These are phyloP conservation scores for Poeciliopsis gracilis DNA, from an alignment of 2,797 vertebrate species.

Conservation along the genomic window DNA sequence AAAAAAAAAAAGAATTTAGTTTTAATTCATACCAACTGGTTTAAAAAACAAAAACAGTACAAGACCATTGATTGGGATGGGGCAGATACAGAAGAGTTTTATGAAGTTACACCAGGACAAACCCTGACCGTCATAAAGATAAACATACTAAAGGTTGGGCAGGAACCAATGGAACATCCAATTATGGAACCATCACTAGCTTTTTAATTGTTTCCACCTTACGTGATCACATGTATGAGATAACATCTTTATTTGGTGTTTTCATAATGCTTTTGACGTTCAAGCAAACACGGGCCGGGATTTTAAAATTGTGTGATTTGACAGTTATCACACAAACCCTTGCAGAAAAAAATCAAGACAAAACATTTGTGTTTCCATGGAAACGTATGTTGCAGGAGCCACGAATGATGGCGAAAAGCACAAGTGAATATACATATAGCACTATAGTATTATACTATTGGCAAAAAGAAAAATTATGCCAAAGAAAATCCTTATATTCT, in stretches of 20 bases:
- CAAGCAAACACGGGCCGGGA: not conserved
- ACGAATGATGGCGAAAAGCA: not conserved
- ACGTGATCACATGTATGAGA: not conserved
- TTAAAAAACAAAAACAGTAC: not conserved
- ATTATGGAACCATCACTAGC: slow-evolving; percentile 33
- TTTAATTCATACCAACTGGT: not conserved
- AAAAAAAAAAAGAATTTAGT: not conserved
- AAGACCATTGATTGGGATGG: slow-evolving; percentile 39
- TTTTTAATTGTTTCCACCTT: slow-evolving; percentile 38
- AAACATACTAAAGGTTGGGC: slow-evolving; percentile 66
- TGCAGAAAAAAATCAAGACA: not conserved
- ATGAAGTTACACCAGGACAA: slow-evolving; percentile 63
- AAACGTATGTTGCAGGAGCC: not conserved
- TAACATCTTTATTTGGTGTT: not conserved
- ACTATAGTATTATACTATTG: not conserved
- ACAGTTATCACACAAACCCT: not conserved
- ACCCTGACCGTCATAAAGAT: slow-evolving; percentile 78
- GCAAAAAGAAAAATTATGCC: not conserved
- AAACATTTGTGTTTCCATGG: not conserved
- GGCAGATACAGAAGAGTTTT: slow-evolving; percentile 72
- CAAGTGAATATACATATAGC: not conserved
- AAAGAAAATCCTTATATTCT: not conserved
- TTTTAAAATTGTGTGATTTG: not conserved
- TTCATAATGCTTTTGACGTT: slow-evolving; percentile 1
- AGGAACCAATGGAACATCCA: slow-evolving; percentile 55